Evolutionary conservation across 2,888 invertebrate genomes (phyloP).

Genomic region (Physocephala rufipes): DNA sequence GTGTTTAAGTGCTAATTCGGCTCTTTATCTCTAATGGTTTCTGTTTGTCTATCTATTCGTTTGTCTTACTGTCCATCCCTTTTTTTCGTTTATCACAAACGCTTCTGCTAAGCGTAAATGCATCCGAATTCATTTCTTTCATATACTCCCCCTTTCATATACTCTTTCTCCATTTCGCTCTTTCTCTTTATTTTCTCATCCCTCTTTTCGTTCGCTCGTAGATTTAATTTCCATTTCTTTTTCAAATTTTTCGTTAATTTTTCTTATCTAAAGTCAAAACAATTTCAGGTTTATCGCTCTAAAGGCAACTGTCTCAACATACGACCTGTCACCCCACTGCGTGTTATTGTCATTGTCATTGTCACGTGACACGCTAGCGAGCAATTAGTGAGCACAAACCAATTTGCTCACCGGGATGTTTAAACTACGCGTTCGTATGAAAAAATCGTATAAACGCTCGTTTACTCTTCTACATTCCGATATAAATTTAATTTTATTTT

Average conservation of each 20-base stretch:
- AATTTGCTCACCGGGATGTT: slow-evolving; percentile 57
- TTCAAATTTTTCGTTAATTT: slow-evolving; percentile 1
- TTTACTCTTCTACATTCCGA: too few species aligned
- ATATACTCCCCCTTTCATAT: not conserved
- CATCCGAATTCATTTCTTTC: not conserved
- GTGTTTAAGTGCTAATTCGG: not conserved
- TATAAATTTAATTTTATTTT: too few species aligned
- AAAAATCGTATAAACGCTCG: not conserved
- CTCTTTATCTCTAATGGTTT: too few species aligned
- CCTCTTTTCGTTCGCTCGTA: too few species aligned
- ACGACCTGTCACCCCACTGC: too few species aligned
- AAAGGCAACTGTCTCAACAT: not conserved
- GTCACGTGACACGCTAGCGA: slow-evolving; percentile 57
- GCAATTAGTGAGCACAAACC: slow-evolving; percentile 64
- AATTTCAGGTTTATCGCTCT: slow-evolving; percentile 9
- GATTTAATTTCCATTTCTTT: slow-evolving; percentile 23
- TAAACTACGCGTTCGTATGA: not conserved
- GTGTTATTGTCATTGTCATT: slow-evolving; percentile 48
- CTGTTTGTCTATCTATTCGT: too few species aligned
- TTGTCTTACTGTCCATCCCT: too few species aligned
- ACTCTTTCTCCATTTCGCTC: too few species aligned
- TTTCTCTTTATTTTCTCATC: too few species aligned
- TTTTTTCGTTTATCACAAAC: too few species aligned
- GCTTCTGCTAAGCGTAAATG: too few species aligned
- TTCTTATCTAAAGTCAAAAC: slow-evolving; percentile 35